Base-by-base conservation (phyloP, 1,140 invertebrate species). In the Papilio helenus region DNA sequence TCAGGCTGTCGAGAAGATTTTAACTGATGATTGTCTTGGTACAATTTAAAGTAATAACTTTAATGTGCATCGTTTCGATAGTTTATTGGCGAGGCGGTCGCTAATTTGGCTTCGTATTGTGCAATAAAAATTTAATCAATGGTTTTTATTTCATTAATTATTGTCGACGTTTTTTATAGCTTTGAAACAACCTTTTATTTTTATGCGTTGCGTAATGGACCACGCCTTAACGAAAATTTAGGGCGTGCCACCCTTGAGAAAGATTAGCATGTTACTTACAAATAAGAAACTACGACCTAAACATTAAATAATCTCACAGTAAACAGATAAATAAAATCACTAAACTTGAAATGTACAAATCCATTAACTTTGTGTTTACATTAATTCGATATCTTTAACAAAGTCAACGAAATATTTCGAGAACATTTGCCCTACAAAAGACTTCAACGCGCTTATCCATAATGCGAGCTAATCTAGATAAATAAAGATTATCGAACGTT, bases 31-130 rank as follows among this genome's bases (percentile, higher is more conserved):
- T 76, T 49, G 73, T 55, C 73, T 51, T 1, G 23, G 73, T 55
- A 76, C 42, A 76, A 76, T 76, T 76, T 51, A 51, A 55, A 49
- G 73, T 14, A 51, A 76, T 76, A 76, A 76, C 29, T 76, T 76
- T 51, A n/a, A 49, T 55, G 49, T 2, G 73, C 46, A 34, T 51
- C 72, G 72, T 51, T 51, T 51, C 49, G 26, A 29, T 49, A 23
- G 8, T 76, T 76, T 55, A 76, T 55, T 76, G 26, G 44, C 23
- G 23, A 26, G 72, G 23, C 73, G 26, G 26, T 49, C 49, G 29
- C 73, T 76, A 76, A 76, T 76, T 76, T 76, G 16, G 29, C 49
- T 55, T 55, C 73, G 73, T 76, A 76, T 29, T 55, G 44, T 18
- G 49, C 49, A 34, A 39, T 76, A 76, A 76, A 76, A 76, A 58